Percentiles rank a stretch among this genome's conserved stretches.
Conservation (phyloP, 37 sponge, comb jelly and placozoan species). For the Agelas oroides region DNA sequence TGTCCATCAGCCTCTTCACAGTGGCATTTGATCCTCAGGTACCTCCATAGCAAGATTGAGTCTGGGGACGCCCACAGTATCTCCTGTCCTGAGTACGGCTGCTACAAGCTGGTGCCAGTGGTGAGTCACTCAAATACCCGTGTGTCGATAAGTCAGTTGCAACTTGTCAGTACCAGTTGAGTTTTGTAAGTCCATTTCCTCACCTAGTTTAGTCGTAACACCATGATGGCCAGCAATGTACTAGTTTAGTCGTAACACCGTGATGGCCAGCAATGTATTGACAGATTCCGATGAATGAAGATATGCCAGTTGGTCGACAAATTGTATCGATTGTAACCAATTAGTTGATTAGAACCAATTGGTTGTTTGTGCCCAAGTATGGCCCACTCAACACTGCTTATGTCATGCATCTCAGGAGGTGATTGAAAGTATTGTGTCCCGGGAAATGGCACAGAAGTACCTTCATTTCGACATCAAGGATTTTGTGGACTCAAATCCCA, state of each 20-base stretch:
- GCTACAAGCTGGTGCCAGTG: constrained; percentile 86
- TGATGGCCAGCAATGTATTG: too few relatives aligned
- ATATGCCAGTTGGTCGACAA: too few relatives aligned
- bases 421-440: constrained; percentile 79
- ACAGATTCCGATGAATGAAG: too few relatives aligned
- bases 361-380: not conserved
- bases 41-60: constrained; percentile 66
- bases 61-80: constrained; percentile 73
- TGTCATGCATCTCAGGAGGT: constrained; percentile 86
- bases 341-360: not conserved
- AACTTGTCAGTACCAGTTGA: too few relatives aligned
- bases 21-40: constrained; percentile 26
- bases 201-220: too few relatives aligned
- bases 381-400: too few relatives aligned
- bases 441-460: constrained; percentile 76
- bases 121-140: constrained; percentile 32
- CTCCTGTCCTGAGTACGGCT: constrained; percentile 83
- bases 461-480: constrained; percentile 81
- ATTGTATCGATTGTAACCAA: too few relatives aligned
- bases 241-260: too few relatives aligned
- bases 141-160: too few relatives aligned
- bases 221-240: too few relatives aligned
- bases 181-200: too few relatives aligned
- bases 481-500: constrained; percentile 88
- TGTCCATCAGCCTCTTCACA: not conserved